Evolutionary conservation across 64 coral and sea anemone species (phyloP).

Genomic region (Montipora foliosa): DNA sequence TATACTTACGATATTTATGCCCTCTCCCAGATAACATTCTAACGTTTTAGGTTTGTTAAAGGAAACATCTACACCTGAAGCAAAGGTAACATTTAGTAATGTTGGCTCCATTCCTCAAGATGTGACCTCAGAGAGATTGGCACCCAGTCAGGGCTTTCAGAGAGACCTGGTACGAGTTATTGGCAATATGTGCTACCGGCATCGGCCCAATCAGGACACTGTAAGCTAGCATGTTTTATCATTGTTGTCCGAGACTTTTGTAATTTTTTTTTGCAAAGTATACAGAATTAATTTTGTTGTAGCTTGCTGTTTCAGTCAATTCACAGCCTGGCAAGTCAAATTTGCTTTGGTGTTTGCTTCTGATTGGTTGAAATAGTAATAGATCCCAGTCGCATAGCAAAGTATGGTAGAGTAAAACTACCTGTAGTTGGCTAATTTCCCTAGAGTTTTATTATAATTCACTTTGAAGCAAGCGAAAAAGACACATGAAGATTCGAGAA

Average conservation of each 20-base stretch:
- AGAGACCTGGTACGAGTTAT: conserved; percentile 87
- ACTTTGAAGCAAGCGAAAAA: too few relatives aligned
- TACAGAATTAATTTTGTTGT: too few relatives aligned
- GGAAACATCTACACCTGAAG: conserved; percentile 60
- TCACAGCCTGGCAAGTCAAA: too few relatives aligned
- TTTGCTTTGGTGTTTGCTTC: neutral
- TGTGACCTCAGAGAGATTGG: conserved; percentile 68
- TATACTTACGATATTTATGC: neutral
- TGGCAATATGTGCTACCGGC: conserved; percentile 92
- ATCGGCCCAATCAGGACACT: conserved; percentile 82
- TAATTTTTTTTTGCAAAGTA: neutral
- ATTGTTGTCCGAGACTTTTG: neutral
- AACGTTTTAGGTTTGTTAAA: conserved; percentile 66
- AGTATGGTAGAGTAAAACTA: too few relatives aligned
- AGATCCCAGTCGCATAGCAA: too few relatives aligned
- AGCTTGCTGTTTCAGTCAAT: too few relatives aligned
- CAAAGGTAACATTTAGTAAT: conserved; percentile 48
- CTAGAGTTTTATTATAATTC: neutral
- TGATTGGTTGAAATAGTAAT: neutral
- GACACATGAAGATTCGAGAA: too few relatives aligned
- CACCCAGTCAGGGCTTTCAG: conserved; percentile 92
- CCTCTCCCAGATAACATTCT: neutral
- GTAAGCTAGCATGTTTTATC: conserved; percentile 6
- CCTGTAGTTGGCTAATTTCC: too few relatives aligned
- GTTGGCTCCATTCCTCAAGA: conserved; percentile 19